A percentile compares a stretch with the other conserved stretches of the same genome.
Conservation (phyloP, 2,888 invertebrate species). For the Sarcophaga carnaria region DNA sequence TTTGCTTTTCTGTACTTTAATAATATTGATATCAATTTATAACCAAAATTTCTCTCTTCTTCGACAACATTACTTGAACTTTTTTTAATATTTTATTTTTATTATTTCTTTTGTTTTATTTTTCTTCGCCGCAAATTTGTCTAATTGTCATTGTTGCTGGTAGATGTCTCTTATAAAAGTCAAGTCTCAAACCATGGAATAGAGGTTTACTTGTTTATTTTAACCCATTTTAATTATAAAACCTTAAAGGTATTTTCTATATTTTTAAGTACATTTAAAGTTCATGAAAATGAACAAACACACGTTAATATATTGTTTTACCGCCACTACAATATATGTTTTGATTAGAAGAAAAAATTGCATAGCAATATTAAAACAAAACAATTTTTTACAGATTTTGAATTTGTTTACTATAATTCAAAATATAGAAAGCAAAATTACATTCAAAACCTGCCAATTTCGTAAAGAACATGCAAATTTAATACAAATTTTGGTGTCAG, state of each 20-base stretch:
- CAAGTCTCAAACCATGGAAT: constrained; percentile 50
- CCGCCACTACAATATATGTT: background rate
- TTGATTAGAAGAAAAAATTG: background rate
- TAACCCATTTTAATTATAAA: constrained; percentile 28
- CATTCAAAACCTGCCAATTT: too few species aligned
- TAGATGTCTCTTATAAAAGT: constrained; percentile 57
- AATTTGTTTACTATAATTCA: too few species aligned
- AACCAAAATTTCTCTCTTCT: background rate
- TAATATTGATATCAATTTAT: constrained; percentile 6
- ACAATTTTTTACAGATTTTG: background rate
- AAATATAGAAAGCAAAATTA: too few species aligned
- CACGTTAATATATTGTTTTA: constrained; percentile 4
- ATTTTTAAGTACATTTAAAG: background rate
- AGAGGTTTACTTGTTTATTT: background rate
- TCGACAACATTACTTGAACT: background rate
- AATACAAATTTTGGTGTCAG: too few species aligned
- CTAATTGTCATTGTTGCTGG: constrained; percentile 56
- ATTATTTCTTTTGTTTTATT: constrained; percentile 2
- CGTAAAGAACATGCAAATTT: too few species aligned
- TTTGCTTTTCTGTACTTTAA: background rate
- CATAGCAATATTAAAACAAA: background rate
- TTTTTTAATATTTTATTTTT: constrained; percentile 23
- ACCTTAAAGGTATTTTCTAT: background rate
- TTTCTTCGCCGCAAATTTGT: constrained; percentile 57
- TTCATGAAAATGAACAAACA: background rate